phyloP scores from a whole-genome alignment of 2,797 vertebrate genomes.

The Knipowitschia caucasica region DNA sequence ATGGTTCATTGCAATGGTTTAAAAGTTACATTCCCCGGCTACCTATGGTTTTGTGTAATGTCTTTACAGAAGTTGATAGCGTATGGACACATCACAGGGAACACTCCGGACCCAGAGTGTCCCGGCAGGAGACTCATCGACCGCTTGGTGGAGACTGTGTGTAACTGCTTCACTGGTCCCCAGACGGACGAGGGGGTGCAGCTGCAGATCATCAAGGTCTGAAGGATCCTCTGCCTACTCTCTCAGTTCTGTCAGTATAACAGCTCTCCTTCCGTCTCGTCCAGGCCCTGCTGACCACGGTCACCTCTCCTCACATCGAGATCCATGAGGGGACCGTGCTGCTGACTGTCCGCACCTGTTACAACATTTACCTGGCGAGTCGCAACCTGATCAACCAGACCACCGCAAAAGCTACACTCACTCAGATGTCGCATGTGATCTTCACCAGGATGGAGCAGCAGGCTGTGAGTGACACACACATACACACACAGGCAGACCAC shows the following conservation, averaged over 20 bases:
- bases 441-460: conserved; percentile 97
- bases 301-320: conserved; percentile 95
- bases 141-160: conserved; percentile 91
- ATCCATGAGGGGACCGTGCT: conserved; percentile 96
- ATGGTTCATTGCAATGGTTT: too few species aligned
- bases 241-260: neutral
- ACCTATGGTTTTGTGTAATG: too few species aligned
- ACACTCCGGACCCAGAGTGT: conserved; percentile 87
- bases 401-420: conserved; percentile 95
- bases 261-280: neutral
- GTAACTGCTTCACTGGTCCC: conserved; percentile 94
- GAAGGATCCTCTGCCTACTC: neutral
- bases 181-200: conserved; percentile 97
- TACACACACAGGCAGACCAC: too few species aligned
- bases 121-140: conserved; percentile 93
- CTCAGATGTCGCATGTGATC: conserved; percentile 98
- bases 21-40: too few species aligned
- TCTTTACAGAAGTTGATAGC: conserved; percentile 92
- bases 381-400: conserved; percentile 99
- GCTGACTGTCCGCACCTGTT: conserved; percentile 94
- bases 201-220: conserved; percentile 98
- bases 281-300: conserved; percentile 92
- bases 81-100: conserved; percentile 96
- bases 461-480: conserved; percentile 91
- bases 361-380: conserved; percentile 98